Conservation (phyloP, 2,113 vertebrate species). For the Peromyscus polionotus region DNA sequence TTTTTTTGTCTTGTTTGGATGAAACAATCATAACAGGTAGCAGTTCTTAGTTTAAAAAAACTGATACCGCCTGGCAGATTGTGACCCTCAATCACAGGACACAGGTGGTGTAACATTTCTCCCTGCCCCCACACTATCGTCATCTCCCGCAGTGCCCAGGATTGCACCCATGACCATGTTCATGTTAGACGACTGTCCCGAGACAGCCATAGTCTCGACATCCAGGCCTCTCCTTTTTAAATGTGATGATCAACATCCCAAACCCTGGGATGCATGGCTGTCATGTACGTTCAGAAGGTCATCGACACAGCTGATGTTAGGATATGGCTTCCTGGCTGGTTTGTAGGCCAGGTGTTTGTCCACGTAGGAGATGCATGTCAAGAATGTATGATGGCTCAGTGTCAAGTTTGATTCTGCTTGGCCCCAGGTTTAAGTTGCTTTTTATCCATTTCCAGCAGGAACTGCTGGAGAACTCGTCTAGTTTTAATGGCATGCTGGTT, state of each 20-base stretch:
- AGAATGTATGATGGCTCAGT: background rate
- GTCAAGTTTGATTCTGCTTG: background rate
- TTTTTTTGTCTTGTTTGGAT: background rate
- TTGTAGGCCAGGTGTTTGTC: background rate
- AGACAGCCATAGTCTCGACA: background rate
- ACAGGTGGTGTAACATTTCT: background rate
- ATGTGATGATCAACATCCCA: background rate
- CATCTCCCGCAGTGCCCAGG: background rate
- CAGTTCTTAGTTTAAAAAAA: background rate
- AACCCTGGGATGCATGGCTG: background rate
- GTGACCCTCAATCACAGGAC: background rate
- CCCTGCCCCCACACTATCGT: no score
- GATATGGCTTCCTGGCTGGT: background rate
- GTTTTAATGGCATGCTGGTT: background rate
- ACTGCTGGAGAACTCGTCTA: background rate
- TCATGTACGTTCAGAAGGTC: slow-evolving; percentile 20
- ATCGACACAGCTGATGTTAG: background rate
- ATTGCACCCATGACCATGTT: background rate
- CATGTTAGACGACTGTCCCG: background rate
- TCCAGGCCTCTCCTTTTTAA: background rate
- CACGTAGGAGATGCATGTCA: background rate
- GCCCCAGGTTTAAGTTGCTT: background rate
- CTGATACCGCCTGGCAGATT: background rate
- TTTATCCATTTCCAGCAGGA: slow-evolving; percentile 29
- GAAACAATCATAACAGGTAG: background rate